phyloP scores from a whole-genome alignment of 64 coral and sea anemone genomes.

The Trachythela sp. region DNA sequence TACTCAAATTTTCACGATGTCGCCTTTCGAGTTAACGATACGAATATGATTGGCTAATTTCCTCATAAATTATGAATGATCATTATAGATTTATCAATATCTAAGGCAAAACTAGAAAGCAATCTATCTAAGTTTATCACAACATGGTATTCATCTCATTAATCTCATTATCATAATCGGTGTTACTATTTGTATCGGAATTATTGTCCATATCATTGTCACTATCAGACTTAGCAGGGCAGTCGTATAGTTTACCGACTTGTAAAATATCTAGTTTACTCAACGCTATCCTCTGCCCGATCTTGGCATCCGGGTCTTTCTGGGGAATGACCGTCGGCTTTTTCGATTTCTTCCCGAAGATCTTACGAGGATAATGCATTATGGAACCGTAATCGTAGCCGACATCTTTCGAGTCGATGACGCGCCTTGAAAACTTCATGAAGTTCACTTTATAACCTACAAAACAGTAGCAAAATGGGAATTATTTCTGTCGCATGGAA shows the following conservation, averaged over 20 bases:
- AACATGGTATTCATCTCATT: neutral
- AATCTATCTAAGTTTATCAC: too few relatives aligned
- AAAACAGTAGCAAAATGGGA: neutral
- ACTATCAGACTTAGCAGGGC: neutral
- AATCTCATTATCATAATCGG: neutral
- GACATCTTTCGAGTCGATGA: slow-evolving; percentile 81
- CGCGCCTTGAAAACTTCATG: slow-evolving; percentile 63
- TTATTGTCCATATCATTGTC: neutral
- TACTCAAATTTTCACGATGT: too few relatives aligned
- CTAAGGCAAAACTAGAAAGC: too few relatives aligned
- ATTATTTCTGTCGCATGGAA: too few relatives aligned
- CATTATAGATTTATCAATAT: neutral
- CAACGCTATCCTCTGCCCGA: slow-evolving; percentile 70
- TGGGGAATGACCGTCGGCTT: slow-evolving; percentile 60
- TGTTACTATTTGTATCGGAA: neutral
- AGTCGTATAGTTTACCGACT: slow-evolving; percentile 66
- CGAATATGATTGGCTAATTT: neutral
- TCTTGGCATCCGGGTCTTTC: slow-evolving; percentile 24
- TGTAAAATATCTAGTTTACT: slow-evolving; percentile 80
- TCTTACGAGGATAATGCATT: slow-evolving; percentile 76
- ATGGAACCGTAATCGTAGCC: slow-evolving; percentile 92
- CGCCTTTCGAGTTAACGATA: too few relatives aligned
- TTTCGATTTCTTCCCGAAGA: slow-evolving; percentile 60
- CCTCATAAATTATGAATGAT: neutral
- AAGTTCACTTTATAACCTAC: slow-evolving; percentile 81